Evolutionary conservation across 1,140 invertebrate species (phyloP), one percentile per base, ranked within the genome.

Genomic region (Diabrotica undecimpunctata): DNA sequence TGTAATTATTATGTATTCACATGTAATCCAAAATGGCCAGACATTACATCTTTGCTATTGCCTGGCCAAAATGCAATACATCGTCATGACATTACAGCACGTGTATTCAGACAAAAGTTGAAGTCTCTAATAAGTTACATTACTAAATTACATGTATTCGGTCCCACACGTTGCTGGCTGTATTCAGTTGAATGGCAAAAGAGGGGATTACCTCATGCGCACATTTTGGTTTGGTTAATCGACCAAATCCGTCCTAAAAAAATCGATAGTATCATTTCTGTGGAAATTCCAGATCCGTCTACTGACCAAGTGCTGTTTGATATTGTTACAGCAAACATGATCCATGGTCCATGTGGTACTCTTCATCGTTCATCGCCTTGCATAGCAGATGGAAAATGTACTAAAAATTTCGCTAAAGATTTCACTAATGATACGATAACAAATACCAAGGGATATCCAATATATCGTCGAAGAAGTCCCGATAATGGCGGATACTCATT

Each of bases 201-300:
- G n/a, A n/a, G n/a, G n/a, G n/a, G n/a, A n/a, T n/a, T n/a, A n/a
- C n/a, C n/a, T n/a, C n/a, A n/a, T 69, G 72, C 51, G 73, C 83
- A 70, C 69, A 80, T 84, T 63, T 68, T 85, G 12, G 35, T 84
- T 12, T 82, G 75, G 76, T 74, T 79, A 61, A 66, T 72, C n/a
- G 62, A 77, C 5, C 80, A 69, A 74, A 77, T 82, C 54, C 61
- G 11, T 0, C 73, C 78, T 39, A 69, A 79, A 62, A 51, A 79
- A 65, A 82, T 83, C 61, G 82, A 85, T 75, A 62, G 77, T 37
- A 69, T 83, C 8, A 82, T 85, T 66, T 82, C 65, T 52, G 83
- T 82, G 5, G 83, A 86, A 79, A 80, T 87, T 64, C 83, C 85
- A 39, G 77, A 85, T 79, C 56, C 55, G 41, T 53, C 70, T 51